Base-by-base conservation (phyloP, 2,888 invertebrate genomes). In the Cephus rjabovi region DNA sequence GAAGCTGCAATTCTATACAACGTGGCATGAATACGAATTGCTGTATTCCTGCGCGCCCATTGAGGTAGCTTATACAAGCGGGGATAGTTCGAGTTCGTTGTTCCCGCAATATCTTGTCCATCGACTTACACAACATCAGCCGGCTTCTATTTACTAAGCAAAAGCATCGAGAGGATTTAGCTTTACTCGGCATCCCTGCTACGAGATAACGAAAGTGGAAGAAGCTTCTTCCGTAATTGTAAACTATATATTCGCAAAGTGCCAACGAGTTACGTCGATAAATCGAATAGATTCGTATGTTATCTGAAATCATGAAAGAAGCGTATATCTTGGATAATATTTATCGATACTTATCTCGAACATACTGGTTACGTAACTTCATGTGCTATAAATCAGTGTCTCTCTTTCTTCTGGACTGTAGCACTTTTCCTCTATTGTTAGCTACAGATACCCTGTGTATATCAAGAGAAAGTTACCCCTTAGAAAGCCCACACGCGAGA, bases 1-100 rank as follows among this genome's bases (percentile, higher is more conserved):
- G 81, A 84, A 83, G 83, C 83, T 83, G 85, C 81, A 76, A 37
- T 35, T n/a, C 68, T 12, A 75, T 56, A 78, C 76, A 76, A 73
- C 69, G 34, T 71, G 78, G 68, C 76, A 75, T 76, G 78, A 69
- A 78, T 78, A 76, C 78, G 73, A 78, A 78, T 78, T 68, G 40
- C 73, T 40, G 34, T 78, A 76, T 75, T 76, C 68, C 75, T 76
- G 73, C 71, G 12, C 31, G 71, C 31, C 71, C 31, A 78, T 56
- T 76, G 75, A 56, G 75, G 23, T 68, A 73, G 71, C 78, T 78
- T 73, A 76, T 34, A 23, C 74, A 12, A 30, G 35, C 74, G 15
- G 12, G 35, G 56, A 56, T 56, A 23, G 56, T 56, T 56, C 23
- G 56, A 23, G 23, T 56, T 56, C 56, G 56, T 56, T 56, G 56